Base-by-base conservation (phyloP, 2,113 vertebrate genomes). In the Xenotilapia longispinis region DNA sequence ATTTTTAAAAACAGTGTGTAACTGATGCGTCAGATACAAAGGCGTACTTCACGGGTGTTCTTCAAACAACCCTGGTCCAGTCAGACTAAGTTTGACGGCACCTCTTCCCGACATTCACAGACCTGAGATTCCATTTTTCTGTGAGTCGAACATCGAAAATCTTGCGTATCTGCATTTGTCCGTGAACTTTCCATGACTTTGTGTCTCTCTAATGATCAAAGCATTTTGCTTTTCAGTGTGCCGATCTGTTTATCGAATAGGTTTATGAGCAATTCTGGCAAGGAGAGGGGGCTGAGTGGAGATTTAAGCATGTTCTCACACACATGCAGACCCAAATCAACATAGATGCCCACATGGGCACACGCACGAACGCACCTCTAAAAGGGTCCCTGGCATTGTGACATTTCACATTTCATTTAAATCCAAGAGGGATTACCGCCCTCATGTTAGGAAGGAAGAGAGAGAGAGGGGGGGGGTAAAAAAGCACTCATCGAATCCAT, bases 321-420 rank as follows among this genome's bases (percentile, higher is more conserved):
- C 83, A 82, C 82, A 88, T 55, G 17, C 49, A 80, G 40, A 80
- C 23, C 87, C 54, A 47, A 31, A 84, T 70, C 47, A 65, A 80
- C 58, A 81, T 45, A 17, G 58, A 84, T 21, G 31, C 55, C 87
- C 84, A 19, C 73, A 78, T 78, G 73, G 73, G 15, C 73, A 78
- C 26, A 51, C 1, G 81, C 68, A 85, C 70, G 82, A 51, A 89
- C 68, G 55, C 80, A 93, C 91, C 94, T 95, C 94, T 96, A 96
- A 96, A 95, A 96, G 92, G 94, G 92, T 95, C 92, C 89, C 92
- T 95, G 95, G 94, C 95, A 95, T 94, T 94, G 95, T 93, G 92
- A 95, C 94, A 95, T 95, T 94, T 95, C 84, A 94, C 87, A 94
- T 94, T 95, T 93, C 88, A 91, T 94, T 95, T 95, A 96, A 96